Conservation (phyloP, 2,797 vertebrate species). For the Platalea minor region DNA sequence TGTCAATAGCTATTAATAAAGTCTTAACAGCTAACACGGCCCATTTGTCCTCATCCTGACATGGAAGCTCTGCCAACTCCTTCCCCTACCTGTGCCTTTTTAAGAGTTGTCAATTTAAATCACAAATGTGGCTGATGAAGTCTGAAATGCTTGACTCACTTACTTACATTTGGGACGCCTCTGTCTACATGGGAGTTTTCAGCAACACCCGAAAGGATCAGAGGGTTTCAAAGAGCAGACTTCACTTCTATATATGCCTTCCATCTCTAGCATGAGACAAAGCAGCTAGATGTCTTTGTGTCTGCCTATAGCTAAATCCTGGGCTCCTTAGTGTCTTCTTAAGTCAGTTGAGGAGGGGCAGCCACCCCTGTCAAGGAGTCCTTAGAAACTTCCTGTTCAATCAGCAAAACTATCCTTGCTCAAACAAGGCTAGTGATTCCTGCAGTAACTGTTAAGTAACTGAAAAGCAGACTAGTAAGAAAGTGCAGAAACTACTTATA, state of each 20-base stretch:
- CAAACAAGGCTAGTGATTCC: background rate
- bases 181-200: background rate
- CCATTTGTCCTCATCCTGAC: background rate
- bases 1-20: background rate
- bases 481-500: background rate
- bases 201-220: background rate
- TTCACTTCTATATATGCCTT: background rate
- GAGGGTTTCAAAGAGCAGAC: background rate
- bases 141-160: background rate
- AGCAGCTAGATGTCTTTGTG: background rate
- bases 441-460: background rate
- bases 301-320: background rate
- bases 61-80: background rate
- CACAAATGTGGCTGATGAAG: background rate
- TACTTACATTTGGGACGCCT: background rate
- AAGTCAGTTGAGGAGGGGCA: background rate
- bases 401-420: background rate
- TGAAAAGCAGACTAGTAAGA: background rate
- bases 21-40: background rate
- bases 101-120: background rate
- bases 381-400: background rate
- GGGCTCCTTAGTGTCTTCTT: background rate
- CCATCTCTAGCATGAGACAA: background rate
- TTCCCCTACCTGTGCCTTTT: background rate
- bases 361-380: background rate